Percentiles rank a stretch among this genome's conserved stretches.
These are phyloP conservation scores for Chromoteleia sp. DNA, from an alignment of 2,888 invertebrate species.

Conservation along the genomic window DNA sequence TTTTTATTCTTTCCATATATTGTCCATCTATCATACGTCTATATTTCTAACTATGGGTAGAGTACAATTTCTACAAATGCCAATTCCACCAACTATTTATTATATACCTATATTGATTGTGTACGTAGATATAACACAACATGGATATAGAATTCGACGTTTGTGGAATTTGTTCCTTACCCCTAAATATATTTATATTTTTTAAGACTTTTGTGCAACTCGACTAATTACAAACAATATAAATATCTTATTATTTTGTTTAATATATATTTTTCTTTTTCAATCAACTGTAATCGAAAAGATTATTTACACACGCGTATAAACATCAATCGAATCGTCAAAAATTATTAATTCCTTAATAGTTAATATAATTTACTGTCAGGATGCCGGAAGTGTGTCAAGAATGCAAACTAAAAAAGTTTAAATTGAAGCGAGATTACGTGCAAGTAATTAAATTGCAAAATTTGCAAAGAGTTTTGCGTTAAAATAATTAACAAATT, in stretches of 20 bases:
- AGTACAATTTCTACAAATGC: too few species aligned
- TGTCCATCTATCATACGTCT: conserved; percentile 43
- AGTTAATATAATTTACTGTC: conserved; percentile 30
- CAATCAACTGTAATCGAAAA: conserved; percentile 28
- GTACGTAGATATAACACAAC: too few species aligned
- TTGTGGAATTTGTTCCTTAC: too few species aligned
- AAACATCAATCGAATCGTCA: conserved; percentile 43
- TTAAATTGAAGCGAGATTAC: conserved; percentile 55
- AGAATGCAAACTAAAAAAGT: conserved; percentile 42
- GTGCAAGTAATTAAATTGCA: conserved; percentile 43
- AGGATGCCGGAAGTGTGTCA: conserved; percentile 33
- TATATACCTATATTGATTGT: too few species aligned
- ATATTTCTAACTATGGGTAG: too few species aligned
- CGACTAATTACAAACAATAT: conserved; percentile 52
- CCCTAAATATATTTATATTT: conserved; percentile 26
- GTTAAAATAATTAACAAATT: conserved; percentile 33
- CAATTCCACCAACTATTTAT: too few species aligned
- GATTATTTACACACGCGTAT: conserved; percentile 47
- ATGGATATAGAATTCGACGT: too few species aligned
- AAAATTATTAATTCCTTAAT: conserved; percentile 21
- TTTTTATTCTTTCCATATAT: conserved; percentile 28
- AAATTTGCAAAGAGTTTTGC: conserved; percentile 27
- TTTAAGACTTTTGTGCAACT: conserved; percentile 46
- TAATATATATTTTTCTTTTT: background rate
- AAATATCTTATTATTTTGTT: conserved; percentile 6